Base-by-base conservation (phyloP, 1,140 invertebrate species). In the Ooceraea biroi region DNA sequence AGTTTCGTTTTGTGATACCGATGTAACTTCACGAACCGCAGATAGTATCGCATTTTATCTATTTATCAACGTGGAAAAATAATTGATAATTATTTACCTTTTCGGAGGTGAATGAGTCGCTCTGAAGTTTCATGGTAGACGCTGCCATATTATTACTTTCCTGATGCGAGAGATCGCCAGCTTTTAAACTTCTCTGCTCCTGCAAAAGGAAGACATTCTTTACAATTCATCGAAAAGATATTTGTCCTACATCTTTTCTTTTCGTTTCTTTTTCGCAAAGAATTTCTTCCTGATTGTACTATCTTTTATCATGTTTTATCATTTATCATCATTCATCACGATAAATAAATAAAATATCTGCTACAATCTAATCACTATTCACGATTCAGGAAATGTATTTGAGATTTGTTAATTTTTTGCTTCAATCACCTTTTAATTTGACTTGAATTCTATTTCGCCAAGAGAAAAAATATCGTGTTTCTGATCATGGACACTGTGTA, bases 101-200 rank as follows among this genome's bases (percentile, higher is more conserved):
- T 94, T 98, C 97, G 7, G 97, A 96, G 78, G 96, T 98, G 92
- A 97, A 98, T 14, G 96, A 97, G 85, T 98, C 97, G 57, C 97
- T 98, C 60, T 98, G 97, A 25, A 98, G 94, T 92, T 97, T 97
- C 94, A 98, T 96, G 85, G 96, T 97, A 14, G 97, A 95, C 3
- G 97, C 96, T 52, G 97, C 96, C 93, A 97, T 95, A 89, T 97
- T 97, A 90, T 97, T 97, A 82, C 96, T 96, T 92, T 98, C 97
- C 91, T 98, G 97, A 90, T 98, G 97, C 27, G 96, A 96, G 19
- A 98, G 94, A 92, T 98, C 97, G 60, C 97, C 97, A 50, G 97
- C 96, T 92, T 97, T 97, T 69, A 98, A 91, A 19, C 97, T 97
- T 88, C 97, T 95, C 65, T 97, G 96, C 92, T 97, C 97, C 97